These are phyloP conservation scores for Aelia acuminata DNA, from an alignment of 2,888 invertebrate species.

Conservation along the genomic window DNA sequence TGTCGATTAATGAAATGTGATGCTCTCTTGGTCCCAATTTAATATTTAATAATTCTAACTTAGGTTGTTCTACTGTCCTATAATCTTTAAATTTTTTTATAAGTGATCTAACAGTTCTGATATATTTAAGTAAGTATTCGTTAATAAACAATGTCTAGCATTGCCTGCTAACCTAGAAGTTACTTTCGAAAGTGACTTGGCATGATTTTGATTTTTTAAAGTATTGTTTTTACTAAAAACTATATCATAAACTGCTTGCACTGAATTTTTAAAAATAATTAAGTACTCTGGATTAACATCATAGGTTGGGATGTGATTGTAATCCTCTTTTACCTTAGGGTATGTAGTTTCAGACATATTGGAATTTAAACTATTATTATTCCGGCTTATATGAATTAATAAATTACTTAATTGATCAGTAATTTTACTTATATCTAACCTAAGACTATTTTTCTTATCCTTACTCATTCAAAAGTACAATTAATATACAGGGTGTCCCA, in stretches of 20 bases:
- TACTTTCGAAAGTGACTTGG: no score
- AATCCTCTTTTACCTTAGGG: background rate
- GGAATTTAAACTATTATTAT: background rate
- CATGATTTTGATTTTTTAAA: background rate
- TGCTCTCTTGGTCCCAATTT: no score
- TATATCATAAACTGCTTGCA: background rate
- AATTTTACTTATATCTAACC: background rate
- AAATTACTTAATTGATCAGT: background rate
- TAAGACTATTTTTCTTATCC: background rate
- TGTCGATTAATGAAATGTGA: background rate
- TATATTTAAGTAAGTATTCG: background rate
- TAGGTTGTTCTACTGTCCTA: background rate
- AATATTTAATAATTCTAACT: no score
- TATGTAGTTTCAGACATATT: background rate
- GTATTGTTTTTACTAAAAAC: background rate
- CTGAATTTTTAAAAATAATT: background rate
- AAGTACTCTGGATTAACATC: background rate
- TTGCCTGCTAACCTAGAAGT: no score
- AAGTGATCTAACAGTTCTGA: background rate
- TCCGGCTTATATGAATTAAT: no score
- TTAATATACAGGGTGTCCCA: no score
- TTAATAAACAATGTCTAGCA: background rate
- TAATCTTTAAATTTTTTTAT: slow-evolving; percentile 7
- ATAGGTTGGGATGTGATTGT: slow-evolving; percentile 26
- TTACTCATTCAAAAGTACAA: background rate